Evolutionary conservation across 2,888 invertebrate genomes (phyloP), one percentile per base, ranked within the genome.

Genomic region (Oxytorus armatus): DNA sequence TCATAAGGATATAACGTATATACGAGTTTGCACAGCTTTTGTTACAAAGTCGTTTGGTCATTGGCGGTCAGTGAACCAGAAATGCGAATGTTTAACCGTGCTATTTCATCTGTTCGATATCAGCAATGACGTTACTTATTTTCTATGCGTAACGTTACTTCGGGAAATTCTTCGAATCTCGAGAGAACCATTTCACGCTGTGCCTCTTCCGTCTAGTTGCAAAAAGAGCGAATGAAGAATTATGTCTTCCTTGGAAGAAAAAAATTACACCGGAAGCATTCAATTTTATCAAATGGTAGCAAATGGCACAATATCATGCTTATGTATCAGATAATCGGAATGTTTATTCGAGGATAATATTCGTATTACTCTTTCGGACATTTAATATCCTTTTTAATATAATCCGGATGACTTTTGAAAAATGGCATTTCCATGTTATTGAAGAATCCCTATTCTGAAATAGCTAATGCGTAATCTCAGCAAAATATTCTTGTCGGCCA

Each of bases 61-160:
- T 81, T 84, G 82, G 72, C 86, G 87, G 87, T 87, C 87, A 86
- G 65, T 82, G 86, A 87, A 85, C 87, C 85, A 83, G 77, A 72
- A 72, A 68, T 29, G 57, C 63, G 49, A 65, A 61, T 49, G 78
- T 42, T n/a, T 14, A 73, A 42, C 36, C 16, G 42, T 53, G 65
- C 42, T 21, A 51, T 81, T 74, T 57, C 63, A 77, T 69, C 63
- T 69, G 65, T 51, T 77, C 51, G 33, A 65, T 69, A 53, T 73
- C 29, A 21, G n/a, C 66, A 42, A 8, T 44, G 49, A 51, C 55
- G 53, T n/a, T 36, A 29, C 14, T n/a, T 49, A 59, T 47, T 53
- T 55, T 55, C 16, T 29, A 16, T 61, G 14, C 21, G 47, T 21
- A 53, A 59, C 51, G 33, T 57, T 72, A 49, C 18, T 65, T 14